Conservation (phyloP, 2,113 vertebrate species). For the Melospiza georgiana region DNA sequence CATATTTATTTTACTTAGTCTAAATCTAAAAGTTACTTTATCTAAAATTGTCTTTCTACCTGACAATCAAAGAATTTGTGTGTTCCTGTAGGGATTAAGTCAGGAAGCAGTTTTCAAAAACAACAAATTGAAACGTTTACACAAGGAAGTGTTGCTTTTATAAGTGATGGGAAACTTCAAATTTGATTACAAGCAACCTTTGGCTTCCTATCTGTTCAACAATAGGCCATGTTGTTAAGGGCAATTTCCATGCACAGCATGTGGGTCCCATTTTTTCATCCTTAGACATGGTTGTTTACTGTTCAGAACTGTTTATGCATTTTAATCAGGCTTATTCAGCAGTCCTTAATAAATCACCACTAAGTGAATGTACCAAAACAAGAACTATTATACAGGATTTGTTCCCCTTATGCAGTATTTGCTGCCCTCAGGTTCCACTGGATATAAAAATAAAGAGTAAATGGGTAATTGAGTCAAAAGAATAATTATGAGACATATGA, state of each 20-base stretch:
- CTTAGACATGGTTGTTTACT: constrained; percentile 93
- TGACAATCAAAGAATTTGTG: constrained; percentile 67
- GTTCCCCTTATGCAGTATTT: constrained; percentile 68
- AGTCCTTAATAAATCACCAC: constrained; percentile 85
- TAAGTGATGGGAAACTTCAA: constrained; percentile 91
- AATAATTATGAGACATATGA: constrained; percentile 68
- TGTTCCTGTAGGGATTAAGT: constrained; percentile 71
- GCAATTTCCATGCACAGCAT: constrained; percentile 99
- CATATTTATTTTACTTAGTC: not conserved
- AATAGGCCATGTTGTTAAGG: constrained; percentile 96
- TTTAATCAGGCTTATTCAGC: constrained; percentile 85
- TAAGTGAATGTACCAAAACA: constrained; percentile 78
- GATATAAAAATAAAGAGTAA: constrained; percentile 69
- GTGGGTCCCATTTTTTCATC: constrained; percentile 90
- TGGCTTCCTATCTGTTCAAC: constrained; percentile 92
- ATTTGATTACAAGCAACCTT: constrained; percentile 99
- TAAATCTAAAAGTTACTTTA: constrained; percentile 23
- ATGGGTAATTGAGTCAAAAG: constrained; percentile 67
- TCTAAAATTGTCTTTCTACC: constrained; percentile 64
- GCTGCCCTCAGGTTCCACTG: constrained; percentile 56
- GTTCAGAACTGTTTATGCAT: constrained; percentile 88
- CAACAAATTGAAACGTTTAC: constrained; percentile 84
- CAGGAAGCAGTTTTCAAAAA: constrained; percentile 79
- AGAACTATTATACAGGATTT: constrained; percentile 71
- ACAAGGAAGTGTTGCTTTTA: constrained; percentile 84